Conservation (phyloP, 2,888 invertebrate species). For the Pediacus dermestoides region DNA sequence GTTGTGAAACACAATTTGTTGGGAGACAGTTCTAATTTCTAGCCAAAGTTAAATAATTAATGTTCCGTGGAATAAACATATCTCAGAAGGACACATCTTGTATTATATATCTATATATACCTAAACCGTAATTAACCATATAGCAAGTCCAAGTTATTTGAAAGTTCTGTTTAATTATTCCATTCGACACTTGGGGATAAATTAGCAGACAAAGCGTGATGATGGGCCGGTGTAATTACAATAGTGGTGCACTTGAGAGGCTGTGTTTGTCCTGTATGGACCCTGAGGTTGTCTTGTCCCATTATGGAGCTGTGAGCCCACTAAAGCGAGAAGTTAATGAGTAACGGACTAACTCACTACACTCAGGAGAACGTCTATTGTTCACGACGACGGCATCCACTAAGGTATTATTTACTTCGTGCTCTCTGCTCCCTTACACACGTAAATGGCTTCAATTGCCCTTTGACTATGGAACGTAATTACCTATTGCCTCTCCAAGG, state of each 20-base stretch:
- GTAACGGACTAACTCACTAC: slow-evolving; percentile 22
- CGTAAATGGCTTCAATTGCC: slow-evolving; percentile 23
- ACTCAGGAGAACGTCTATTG: slow-evolving; percentile 27
- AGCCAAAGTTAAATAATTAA: too few species aligned
- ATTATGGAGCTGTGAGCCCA: slow-evolving; percentile 20
- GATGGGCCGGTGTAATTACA: slow-evolving; percentile 22
- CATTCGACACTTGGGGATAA: slow-evolving; percentile 17
- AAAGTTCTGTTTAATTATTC: slow-evolving; percentile 11
- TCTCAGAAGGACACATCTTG: too few species aligned
- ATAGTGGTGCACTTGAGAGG: slow-evolving; percentile 24
- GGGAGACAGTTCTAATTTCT: too few species aligned
- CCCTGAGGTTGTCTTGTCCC: slow-evolving; percentile 17
- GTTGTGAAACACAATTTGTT: too few species aligned
- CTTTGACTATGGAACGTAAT: slow-evolving; percentile 23
- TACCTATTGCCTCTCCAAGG: slow-evolving; percentile 18
- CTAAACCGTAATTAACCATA: too few species aligned
- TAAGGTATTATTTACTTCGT: slow-evolving; percentile 23
- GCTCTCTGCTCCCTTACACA: slow-evolving; percentile 23
- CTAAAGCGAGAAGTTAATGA: slow-evolving; percentile 29
- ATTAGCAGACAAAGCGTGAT: slow-evolving; percentile 22
- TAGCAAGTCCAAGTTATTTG: too few species aligned
- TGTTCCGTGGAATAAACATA: too few species aligned
- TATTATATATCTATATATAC: too few species aligned
- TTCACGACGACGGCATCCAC: slow-evolving; percentile 25
- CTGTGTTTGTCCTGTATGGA: slow-evolving; percentile 19